phyloP scores from a whole-genome alignment of 1,140 invertebrate genomes.

The Atopsyche davidsoni region DNA sequence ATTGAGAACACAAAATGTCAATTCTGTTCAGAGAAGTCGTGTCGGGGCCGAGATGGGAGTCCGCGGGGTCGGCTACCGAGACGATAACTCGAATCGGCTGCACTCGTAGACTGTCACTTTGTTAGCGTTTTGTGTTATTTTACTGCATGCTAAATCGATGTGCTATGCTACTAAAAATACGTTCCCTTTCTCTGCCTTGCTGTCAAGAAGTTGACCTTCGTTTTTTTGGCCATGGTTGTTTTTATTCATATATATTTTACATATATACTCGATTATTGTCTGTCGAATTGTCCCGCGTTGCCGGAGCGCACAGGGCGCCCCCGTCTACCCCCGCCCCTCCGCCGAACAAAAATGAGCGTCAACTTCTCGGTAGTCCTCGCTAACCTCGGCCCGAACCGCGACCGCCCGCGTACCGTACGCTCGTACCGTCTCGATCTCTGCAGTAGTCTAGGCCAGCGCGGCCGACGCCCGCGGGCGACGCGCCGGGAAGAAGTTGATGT shows the following conservation, averaged over 20 bases:
- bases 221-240: constrained; percentile 78
- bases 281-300: constrained; percentile 13
- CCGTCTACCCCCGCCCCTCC: constrained; percentile 27
- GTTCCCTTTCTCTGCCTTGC: constrained; percentile 54
- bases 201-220: constrained; percentile 89
- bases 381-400: constrained; percentile 9
- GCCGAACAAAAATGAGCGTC: constrained; percentile 91
- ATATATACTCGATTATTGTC: constrained; percentile 32
- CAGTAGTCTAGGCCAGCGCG: constrained; percentile 29
- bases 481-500: constrained; percentile 81
- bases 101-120: constrained; percentile 33
- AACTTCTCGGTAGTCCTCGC: constrained; percentile 69
- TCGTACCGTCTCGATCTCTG: constrained; percentile 38
- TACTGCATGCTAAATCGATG: constrained; percentile 45
- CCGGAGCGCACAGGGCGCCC: not conserved
- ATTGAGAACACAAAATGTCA: too few relatives aligned
- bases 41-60: too few relatives aligned
- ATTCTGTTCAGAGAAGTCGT: too few relatives aligned
- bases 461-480: constrained; percentile 40
- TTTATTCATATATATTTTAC: constrained; percentile 41
- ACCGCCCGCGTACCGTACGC: constrained; percentile 6
- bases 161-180: constrained; percentile 43
- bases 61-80: too few relatives aligned
- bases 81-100: constrained; percentile 29
- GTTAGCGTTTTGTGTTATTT: constrained; percentile 32